Evolutionary conservation across 2,888 invertebrate species (phyloP), one percentile per base, ranked within the genome.

Genomic region (Aphrophora alni): DNA sequence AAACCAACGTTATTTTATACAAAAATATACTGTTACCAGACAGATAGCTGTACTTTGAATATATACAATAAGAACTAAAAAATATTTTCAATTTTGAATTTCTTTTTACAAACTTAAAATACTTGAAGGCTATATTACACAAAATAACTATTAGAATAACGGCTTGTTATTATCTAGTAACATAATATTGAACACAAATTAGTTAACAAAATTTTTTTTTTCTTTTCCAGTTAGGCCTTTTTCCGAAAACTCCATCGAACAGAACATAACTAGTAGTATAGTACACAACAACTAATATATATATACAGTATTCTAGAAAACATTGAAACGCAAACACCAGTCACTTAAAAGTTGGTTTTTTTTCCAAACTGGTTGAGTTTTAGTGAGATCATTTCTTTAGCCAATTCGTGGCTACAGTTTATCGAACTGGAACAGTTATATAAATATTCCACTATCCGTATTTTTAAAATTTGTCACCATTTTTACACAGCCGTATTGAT

Each of bases 1-100:
- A 44, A 59, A 14, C 14, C 59, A 59, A 59, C 14, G 59, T 21
- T 59, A 59, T 59, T 59, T 59, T 59, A 59, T 59, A 59, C 21
- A 59, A 59, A 59, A 59, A 59, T 59, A 59, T 59, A 59, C 59
- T 59, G 59, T 59, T 59, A 59, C 2, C 44, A 21, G 59, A 75
- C 25, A 14, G 27, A 38, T 25, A 72, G 73, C 68, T 38, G 77
- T 27, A 75, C 51, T 75, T 38, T 71, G 26, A 25, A n/a, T 78
- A 79, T 79, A 17, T 79, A 79, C 78, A 79, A 74, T 74, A 79
- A 59, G 59, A 59, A 59, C 59, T 59, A 1, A 59, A 59, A 59
- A 59, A 59, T 59, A 59, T 59, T 59, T 59, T 59, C 59, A 59
- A 59, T 59, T 59, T 59, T 59, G 59, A 59, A 59, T 59, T 59